Evolutionary conservation across 2,888 invertebrate genomes (phyloP), one percentile per base, ranked within the genome.

Genomic region (Malacosoma neustria): DNA sequence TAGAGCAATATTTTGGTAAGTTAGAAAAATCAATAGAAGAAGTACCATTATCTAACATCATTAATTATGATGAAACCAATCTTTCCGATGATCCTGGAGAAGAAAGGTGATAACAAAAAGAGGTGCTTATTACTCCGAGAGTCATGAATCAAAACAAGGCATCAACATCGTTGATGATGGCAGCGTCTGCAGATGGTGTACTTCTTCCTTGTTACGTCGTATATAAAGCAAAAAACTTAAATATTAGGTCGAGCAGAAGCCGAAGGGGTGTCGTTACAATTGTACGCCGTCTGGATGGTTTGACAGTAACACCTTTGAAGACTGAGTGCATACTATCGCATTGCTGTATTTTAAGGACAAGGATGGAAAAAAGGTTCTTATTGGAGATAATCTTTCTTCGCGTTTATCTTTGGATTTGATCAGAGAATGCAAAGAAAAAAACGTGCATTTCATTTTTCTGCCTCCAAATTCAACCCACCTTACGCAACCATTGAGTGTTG

Each of bases 361-460:
- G 39, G 29, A 36, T 14, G 67, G 63, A 3, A 51, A 30, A 35
- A 72, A 72, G 48, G 48, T 60, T 13, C 15, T 72, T 4, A 58
- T 74, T 37, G 71, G 73, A 0, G 67, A 77, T 39, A 72, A 72
- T 30, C 36, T 45, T 2, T 35, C 42, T 11, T 42, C 43, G 9
- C 45, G 45, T 12, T 15, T 45, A 5, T 48, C 41, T 1, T 9
- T 43, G 32, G 41, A 46, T 11, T 6, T 45, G 4, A 41, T 47
- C 11, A 40, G 31, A 1, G 22, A 22, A 9, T 22, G 22, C 9
- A 9, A 4, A 3, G 9, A 22, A 22, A 5, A 9, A 7, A 22
- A 22, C 4, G 9, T 22, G 5, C 2, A 9, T 5, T 22, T 22
- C 4, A 22, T 22, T 22, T 22, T 22, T 22, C 29, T 29, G 5